Evolutionary conservation across 2,888 invertebrate species (phyloP).

Genomic region (Patella depressa): DNA sequence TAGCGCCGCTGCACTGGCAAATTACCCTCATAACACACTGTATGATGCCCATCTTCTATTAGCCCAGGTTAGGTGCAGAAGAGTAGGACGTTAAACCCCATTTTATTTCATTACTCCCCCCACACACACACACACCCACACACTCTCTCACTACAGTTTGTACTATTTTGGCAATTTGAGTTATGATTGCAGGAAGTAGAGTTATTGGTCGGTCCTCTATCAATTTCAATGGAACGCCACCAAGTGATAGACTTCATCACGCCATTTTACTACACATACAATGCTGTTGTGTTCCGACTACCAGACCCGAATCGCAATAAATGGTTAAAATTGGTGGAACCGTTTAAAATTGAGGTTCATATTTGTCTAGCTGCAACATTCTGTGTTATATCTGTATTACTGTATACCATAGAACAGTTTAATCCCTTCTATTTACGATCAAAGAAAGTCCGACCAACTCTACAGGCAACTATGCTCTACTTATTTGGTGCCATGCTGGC

Average conservation of each 20-base stretch:
- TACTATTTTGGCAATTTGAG: no score
- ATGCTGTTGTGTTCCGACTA: conserved; percentile 47
- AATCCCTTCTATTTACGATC: conserved; percentile 42
- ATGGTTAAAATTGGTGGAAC: conserved; percentile 52
- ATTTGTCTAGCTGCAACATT: conserved; percentile 42
- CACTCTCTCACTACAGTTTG: no score
- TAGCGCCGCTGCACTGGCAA: no score
- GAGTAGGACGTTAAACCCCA: no score
- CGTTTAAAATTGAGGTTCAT: conserved; percentile 51
- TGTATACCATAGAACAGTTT: conserved; percentile 45
- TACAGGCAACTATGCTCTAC: conserved; percentile 79
- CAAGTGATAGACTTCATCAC: conserved; percentile 91
- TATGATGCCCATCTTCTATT: no score
- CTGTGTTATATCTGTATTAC: conserved; percentile 39
- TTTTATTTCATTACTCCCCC: no score
- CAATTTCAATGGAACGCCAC: conserved; percentile 90
- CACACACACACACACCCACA: no score
- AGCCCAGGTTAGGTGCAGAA: no score
- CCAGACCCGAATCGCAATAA: conserved; percentile 44
- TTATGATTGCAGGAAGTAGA: conserved; percentile 80
- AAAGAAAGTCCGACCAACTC: background rate
- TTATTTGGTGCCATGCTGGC: conserved; percentile 91
- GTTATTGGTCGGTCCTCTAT: conserved; percentile 84
- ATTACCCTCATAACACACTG: no score
- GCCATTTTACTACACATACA: conserved; percentile 75